Evolutionary conservation across 2,888 invertebrate species (phyloP).

Genomic region (Gibbula magus): DNA sequence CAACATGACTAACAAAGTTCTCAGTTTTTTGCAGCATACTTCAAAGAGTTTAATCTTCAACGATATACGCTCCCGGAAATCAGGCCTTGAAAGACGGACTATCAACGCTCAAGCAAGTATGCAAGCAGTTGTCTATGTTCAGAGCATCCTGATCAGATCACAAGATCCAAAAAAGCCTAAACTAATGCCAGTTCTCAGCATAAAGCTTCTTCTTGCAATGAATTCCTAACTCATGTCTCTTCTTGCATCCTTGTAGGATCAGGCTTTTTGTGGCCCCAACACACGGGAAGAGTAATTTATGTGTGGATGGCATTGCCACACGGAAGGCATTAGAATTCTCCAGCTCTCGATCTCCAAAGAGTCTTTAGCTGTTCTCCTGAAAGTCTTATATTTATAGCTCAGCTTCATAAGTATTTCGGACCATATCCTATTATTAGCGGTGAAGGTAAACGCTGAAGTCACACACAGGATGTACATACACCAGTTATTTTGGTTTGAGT

Average conservation of each 20-base stretch:
- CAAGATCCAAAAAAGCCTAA: neutral
- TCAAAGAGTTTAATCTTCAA: neutral
- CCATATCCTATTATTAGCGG: neutral
- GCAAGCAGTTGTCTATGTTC: too few relatives aligned
- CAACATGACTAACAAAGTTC: neutral
- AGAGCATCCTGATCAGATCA: neutral
- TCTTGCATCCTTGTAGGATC: neutral
- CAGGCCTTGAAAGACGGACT: too few relatives aligned
- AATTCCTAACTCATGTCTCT: constrained; percentile 1
- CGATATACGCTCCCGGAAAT: too few relatives aligned
- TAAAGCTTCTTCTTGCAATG: neutral
- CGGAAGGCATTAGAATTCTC: neutral
- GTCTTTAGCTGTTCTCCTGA: neutral
- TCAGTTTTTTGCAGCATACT: neutral
- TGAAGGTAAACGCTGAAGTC: neutral
- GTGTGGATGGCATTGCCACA: neutral
- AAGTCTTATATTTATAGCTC: constrained; percentile 2
- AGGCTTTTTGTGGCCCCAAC: neutral
- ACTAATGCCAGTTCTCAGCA: neutral
- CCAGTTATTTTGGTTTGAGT: neutral
- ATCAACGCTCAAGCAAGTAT: too few relatives aligned
- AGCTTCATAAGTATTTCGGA: constrained; percentile 8
- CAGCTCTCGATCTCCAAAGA: neutral
- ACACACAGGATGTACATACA: neutral
- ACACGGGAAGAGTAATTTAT: constrained; percentile 2